Conservation (phyloP, 2,797 vertebrate genomes). For the Sternarchorhynchus goeldii region DNA sequence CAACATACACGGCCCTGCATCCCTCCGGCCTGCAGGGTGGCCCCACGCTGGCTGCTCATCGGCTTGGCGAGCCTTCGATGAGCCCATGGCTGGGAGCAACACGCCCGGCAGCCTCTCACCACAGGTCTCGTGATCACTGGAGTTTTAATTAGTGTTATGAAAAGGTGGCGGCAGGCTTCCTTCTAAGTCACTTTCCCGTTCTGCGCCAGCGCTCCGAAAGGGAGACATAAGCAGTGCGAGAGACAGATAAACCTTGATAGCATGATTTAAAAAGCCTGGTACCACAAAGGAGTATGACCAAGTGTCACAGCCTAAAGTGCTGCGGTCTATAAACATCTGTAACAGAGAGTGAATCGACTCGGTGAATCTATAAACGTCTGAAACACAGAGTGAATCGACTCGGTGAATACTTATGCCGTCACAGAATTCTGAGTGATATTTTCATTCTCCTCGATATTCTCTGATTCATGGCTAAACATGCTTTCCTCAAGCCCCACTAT, state of each 20-base stretch:
- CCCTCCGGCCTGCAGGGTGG: background rate
- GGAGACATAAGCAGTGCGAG: slow-evolving; percentile 16
- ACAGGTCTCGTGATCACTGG: slow-evolving; percentile 23
- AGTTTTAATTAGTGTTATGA: slow-evolving; percentile 50
- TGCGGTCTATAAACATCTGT: slow-evolving; percentile 13
- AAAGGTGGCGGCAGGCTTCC: slow-evolving; percentile 28
- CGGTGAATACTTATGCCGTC: slow-evolving; percentile 20
- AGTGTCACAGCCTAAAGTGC: background rate
- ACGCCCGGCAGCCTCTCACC: too few species aligned
- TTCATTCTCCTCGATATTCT: background rate
- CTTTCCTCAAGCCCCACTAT: background rate
- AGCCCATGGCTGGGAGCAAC: too few species aligned
- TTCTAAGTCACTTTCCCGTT: slow-evolving; percentile 44
- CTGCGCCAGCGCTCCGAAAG: slow-evolving; percentile 1
- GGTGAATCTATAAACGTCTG: slow-evolving; percentile 7
- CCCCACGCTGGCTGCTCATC: background rate
- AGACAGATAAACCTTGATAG: slow-evolving; percentile 23
- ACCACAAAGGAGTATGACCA: slow-evolving; percentile 24
- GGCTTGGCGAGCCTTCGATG: background rate
- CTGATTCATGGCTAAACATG: background rate
- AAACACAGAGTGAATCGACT: slow-evolving; percentile 29
- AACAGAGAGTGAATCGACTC: slow-evolving; percentile 31
- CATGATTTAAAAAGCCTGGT: slow-evolving; percentile 10
- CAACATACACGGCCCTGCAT: background rate
- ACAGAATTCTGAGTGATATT: background rate